Evolutionary conservation across 2,797 vertebrate genomes (phyloP).

Genomic region (Myoxocephalus aenaeus): DNA sequence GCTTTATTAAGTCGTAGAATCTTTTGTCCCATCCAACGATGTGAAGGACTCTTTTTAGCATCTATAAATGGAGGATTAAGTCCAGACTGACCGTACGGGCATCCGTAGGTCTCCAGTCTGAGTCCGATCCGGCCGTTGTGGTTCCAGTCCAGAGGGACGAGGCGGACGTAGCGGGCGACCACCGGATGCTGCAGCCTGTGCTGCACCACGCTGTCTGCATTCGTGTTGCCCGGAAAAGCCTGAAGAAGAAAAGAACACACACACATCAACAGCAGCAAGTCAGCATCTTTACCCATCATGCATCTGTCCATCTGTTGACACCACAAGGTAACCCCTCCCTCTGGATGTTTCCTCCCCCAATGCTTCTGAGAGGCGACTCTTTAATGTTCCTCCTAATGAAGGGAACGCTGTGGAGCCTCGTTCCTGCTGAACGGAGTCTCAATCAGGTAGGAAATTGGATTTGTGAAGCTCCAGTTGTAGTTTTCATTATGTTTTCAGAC

Average conservation of each 20-base stretch:
- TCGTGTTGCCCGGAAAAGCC: slow-evolving; percentile 87
- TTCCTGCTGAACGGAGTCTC: slow-evolving; percentile 54
- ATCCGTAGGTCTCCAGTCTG: slow-evolving; percentile 92
- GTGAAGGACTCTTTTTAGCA: background rate
- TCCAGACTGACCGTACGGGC: slow-evolving; percentile 89
- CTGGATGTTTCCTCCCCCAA: slow-evolving; percentile 13
- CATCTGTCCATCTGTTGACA: background rate
- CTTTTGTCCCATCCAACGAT: no score
- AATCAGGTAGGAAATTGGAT: slow-evolving; percentile 66
- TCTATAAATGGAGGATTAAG: background rate
- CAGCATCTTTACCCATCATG: background rate
- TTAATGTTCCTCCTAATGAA: slow-evolving; percentile 59
- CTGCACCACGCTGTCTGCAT: slow-evolving; percentile 93
- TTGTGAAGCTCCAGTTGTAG: slow-evolving; percentile 45
- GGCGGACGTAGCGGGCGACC: slow-evolving; percentile 88
- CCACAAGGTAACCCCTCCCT: background rate
- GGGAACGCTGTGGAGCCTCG: slow-evolving; percentile 34
- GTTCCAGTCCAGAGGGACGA: slow-evolving; percentile 93
- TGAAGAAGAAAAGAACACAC: slow-evolving; percentile 18
- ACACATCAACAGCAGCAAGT: background rate
- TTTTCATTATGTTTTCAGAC: slow-evolving; percentile 36
- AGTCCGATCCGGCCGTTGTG: slow-evolving; percentile 92
- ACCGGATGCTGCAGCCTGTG: slow-evolving; percentile 91
- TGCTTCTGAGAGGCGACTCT: slow-evolving; percentile 37
- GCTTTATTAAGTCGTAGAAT: no score